These are phyloP conservation scores for Serrognathus titanus DNA, from an alignment of 2,888 invertebrate genomes.

Conservation along the genomic window DNA sequence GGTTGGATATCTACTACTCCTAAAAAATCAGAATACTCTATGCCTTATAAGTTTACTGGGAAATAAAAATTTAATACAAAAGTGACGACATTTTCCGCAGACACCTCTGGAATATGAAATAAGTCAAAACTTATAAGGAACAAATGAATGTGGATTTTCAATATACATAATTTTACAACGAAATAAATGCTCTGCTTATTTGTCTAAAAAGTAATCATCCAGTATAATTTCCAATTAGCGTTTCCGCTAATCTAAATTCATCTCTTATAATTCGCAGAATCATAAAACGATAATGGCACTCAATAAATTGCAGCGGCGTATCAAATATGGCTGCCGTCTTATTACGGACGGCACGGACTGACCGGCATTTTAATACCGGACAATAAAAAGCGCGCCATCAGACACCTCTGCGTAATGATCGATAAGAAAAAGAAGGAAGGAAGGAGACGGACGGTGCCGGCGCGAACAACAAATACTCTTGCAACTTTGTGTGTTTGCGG, in stretches of 20 bases:
- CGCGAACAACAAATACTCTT: background rate
- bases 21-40: too few relatives aligned
- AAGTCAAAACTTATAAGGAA: too few relatives aligned
- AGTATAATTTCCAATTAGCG: slow-evolving; percentile 18
- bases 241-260: slow-evolving; percentile 18
- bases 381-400: slow-evolving; percentile 2
- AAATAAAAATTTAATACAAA: too few relatives aligned
- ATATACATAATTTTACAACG: too few relatives aligned
- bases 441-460: background rate
- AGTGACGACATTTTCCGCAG: too few relatives aligned
- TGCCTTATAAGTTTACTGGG: too few relatives aligned
- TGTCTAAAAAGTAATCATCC: slow-evolving; percentile 3
- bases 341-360: slow-evolving; percentile 10
- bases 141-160: too few relatives aligned
- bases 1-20: too few relatives aligned
- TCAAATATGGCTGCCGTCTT: slow-evolving; percentile 21
- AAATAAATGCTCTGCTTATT: background rate
- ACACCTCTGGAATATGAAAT: too few relatives aligned
- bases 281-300: slow-evolving; percentile 23
- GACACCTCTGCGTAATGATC: background rate
- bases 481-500: too few relatives aligned
- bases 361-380: slow-evolving; percentile 12
- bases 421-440: background rate
- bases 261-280: slow-evolving; percentile 15
- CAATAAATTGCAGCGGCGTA: slow-evolving; percentile 23